These are phyloP conservation scores for Frieseomelitta varia DNA, from an alignment of 1,140 invertebrate species.

Conservation along the genomic window DNA sequence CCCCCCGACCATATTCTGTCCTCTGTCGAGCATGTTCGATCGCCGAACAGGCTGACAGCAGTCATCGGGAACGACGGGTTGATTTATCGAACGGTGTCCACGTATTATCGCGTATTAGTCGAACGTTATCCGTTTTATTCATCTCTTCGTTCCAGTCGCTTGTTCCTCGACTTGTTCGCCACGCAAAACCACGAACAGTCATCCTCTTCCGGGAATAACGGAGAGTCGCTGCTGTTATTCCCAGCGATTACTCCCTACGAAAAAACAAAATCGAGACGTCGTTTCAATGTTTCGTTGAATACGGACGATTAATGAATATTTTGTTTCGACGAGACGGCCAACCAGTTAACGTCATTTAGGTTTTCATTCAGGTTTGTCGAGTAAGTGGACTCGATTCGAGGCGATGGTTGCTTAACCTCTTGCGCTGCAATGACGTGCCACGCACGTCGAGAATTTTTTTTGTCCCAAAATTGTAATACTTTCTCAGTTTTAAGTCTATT, in stretches of 20 bases:
- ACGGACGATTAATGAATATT: not conserved
- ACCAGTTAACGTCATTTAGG: not conserved
- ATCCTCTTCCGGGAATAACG: not conserved
- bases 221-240: not conserved
- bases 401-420: too few relatives aligned
- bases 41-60: slow-evolving; percentile 23
- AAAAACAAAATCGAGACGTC: not conserved
- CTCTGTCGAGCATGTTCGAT: not conserved
- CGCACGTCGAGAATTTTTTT: too few relatives aligned
- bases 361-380: not conserved
- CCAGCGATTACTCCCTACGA: not conserved
- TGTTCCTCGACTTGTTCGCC: not conserved
- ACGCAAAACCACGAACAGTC: too few relatives aligned
- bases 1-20: slow-evolving; percentile 28
- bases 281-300: not conserved
- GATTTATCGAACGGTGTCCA: slow-evolving; percentile 22
- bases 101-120: slow-evolving; percentile 14
- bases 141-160: not conserved
- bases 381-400: not conserved
- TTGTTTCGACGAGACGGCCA: not conserved
- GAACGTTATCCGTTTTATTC: not conserved
- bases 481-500: too few relatives aligned
- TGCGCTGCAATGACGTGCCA: too few relatives aligned
- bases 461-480: too few relatives aligned
- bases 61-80: slow-evolving; percentile 30